phyloP scores from a whole-genome alignment of 2,888 invertebrate species.

The Dinocampus coccinellae region DNA sequence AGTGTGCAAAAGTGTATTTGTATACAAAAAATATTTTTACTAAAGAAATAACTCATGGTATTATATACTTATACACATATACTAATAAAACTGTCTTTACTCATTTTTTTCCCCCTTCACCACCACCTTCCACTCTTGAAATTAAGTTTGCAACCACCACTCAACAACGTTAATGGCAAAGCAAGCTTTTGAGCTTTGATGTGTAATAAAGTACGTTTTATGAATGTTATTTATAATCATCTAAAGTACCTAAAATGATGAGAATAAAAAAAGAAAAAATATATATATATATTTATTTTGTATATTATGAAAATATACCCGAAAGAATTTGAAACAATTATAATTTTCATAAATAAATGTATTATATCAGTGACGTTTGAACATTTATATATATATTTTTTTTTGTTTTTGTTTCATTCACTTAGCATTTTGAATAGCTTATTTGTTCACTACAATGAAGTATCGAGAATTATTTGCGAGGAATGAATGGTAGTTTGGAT shows the following conservation, averaged over 20 bases:
- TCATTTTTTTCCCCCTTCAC: neutral
- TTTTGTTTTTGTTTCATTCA: neutral
- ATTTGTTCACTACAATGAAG: neutral
- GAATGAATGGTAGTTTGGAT: neutral
- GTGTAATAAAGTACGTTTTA: conserved; percentile 1
- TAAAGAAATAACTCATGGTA: conserved; percentile 15
- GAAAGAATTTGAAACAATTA: neutral
- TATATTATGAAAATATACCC: no score
- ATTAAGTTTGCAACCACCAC: conserved; percentile 14
- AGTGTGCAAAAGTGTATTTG: neutral
- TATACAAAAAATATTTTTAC: conserved; percentile 6
- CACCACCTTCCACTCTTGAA: neutral
- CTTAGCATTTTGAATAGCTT: neutral
- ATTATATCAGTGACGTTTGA: neutral
- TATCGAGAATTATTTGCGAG: neutral
- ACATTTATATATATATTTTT: no score
- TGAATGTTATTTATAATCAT: conserved; percentile 15
- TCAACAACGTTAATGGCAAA: neutral
- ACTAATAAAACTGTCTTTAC: neutral
- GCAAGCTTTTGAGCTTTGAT: conserved; percentile 22
- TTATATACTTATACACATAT: conserved; percentile 3
- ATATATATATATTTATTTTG: neutral
- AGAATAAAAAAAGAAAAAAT: neutral
- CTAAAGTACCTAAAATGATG: neutral
- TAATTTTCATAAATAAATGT: neutral